A percentile compares a stretch with the other conserved stretches of the same genome.
Evolutionary conservation across 2,888 invertebrate species (phyloP).

Genomic region (Sinodicranocentrus sp.): DNA sequence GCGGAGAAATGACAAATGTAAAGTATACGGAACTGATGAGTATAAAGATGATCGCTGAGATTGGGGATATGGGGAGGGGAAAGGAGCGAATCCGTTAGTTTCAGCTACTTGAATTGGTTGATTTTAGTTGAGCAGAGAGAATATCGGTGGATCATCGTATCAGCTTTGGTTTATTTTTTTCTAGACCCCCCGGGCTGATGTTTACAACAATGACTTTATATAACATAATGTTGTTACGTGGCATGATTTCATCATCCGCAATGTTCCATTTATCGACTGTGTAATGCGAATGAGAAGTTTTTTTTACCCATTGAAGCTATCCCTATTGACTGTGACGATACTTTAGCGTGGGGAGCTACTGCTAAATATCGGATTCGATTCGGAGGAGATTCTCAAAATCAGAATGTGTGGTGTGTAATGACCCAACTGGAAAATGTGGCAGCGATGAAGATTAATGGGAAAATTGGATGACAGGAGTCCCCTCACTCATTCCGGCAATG

Average conservation of each 20-base stretch:
- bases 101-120: slow-evolving; percentile 65
- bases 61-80: slow-evolving; percentile 10
- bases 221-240: slow-evolving; percentile 32
- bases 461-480: slow-evolving; percentile 52
- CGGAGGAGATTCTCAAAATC: slow-evolving; percentile 62
- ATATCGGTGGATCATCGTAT: slow-evolving; percentile 33
- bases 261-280: slow-evolving; percentile 12
- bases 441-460: slow-evolving; percentile 77
- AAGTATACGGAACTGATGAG: slow-evolving; percentile 46
- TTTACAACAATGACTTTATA: slow-evolving; percentile 67
- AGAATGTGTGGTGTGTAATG: slow-evolving; percentile 75
- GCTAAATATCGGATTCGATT: slow-evolving; percentile 54
- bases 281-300: slow-evolving; percentile 23
- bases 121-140: too few relatives aligned
- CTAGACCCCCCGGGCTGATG: slow-evolving; percentile 62
- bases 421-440: slow-evolving; percentile 76
- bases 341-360: not conserved
- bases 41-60: slow-evolving; percentile 34
- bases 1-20: slow-evolving; percentile 59
- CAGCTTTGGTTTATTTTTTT: slow-evolving; percentile 12
- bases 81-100: slow-evolving; percentile 58
- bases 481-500: not conserved
- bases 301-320: slow-evolving; percentile 1
- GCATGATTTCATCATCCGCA: slow-evolving; percentile 9
- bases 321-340: not conserved